These are phyloP conservation scores for Muscicapa adusta DNA, from an alignment of 2,113 vertebrate genomes.

Conservation along the genomic window DNA sequence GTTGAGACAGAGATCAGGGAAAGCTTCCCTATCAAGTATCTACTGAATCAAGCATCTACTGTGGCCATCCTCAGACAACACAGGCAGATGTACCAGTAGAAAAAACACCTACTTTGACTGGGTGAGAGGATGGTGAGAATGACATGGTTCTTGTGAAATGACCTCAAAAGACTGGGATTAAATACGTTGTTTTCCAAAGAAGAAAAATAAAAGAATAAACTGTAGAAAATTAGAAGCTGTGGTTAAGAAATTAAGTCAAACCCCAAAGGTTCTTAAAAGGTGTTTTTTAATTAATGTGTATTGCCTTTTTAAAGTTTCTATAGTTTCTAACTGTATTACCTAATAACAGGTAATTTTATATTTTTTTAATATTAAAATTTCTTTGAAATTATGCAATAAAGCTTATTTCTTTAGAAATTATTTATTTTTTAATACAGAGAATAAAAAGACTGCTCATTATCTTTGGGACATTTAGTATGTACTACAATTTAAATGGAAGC, in stretches of 20 bases:
- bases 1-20: not conserved
- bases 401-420: not conserved
- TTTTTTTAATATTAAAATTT: not conserved
- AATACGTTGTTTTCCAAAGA: constrained; percentile 14
- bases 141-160: not conserved
- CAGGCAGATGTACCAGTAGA: not conserved
- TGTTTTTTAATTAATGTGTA: constrained; percentile 8
- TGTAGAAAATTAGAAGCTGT: constrained; percentile 30
- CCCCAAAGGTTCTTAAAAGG: constrained; percentile 49
- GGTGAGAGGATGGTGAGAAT: not conserved
- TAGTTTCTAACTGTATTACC: not conserved
- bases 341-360: not conserved
- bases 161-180: constrained; percentile 36
- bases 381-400: not conserved
- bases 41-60: not conserved
- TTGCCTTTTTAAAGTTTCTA: not conserved
- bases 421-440: not conserved
- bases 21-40: not conserved
- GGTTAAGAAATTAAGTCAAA: constrained; percentile 52
- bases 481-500: not conserved
- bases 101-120: not conserved
- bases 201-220: constrained; percentile 40
- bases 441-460: not conserved
- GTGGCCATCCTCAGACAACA: not conserved
- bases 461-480: not conserved